phyloP scores from a whole-genome alignment of 2,113 vertebrate species.

The Lathamus discolor region DNA sequence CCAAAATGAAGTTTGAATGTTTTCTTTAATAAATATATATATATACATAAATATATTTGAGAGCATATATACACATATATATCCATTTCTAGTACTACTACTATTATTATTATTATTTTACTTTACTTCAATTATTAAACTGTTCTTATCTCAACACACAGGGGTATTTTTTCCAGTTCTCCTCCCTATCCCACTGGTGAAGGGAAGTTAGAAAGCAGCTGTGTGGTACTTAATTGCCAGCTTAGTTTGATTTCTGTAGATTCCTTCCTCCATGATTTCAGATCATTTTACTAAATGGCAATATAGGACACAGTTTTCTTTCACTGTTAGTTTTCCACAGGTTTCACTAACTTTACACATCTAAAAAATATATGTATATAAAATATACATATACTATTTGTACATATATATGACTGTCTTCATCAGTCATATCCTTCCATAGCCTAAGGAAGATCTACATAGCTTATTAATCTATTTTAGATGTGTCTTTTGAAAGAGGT shows the following conservation, averaged over 20 bases:
- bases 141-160: not conserved
- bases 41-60: not conserved
- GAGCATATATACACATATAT: not conserved
- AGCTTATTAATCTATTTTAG: not conserved
- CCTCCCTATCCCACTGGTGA: not conserved
- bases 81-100: not conserved
- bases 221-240: not conserved
- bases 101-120: not conserved
- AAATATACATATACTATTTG: not conserved
- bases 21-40: not conserved
- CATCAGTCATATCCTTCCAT: not conserved
- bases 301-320: not conserved
- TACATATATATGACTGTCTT: not conserved
- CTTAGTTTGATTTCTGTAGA: not conserved
- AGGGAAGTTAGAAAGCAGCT: not conserved
- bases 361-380: not conserved
- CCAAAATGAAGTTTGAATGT: not conserved
- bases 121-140: not conserved
- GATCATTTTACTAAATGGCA: not conserved
- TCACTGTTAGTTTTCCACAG: not conserved
- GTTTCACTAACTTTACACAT: not conserved
- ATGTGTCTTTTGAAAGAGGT: not conserved
- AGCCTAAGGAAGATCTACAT: not conserved
- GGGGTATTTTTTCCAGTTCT: not conserved
- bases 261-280: not conserved